Conservation (phyloP, 2,888 invertebrate species). For the Ornithoptera priamus region DNA sequence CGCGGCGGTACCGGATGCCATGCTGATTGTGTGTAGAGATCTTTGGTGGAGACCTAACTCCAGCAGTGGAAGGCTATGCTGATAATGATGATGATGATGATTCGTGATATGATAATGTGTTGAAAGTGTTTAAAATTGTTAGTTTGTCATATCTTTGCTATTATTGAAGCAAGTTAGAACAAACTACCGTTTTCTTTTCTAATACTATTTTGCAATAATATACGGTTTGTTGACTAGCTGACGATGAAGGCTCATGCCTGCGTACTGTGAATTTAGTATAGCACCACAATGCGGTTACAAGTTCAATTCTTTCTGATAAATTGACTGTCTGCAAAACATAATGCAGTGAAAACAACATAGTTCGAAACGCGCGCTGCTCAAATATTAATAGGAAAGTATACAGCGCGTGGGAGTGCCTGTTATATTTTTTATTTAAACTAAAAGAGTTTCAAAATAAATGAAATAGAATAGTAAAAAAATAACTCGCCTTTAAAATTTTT, state of each 20-base stretch:
- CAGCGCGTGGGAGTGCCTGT: neutral
- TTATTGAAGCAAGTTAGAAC: too few relatives aligned
- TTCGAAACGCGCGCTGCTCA: conserved; percentile 17
- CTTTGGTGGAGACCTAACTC: too few relatives aligned
- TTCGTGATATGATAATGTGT: too few relatives aligned
- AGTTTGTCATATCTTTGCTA: too few relatives aligned
- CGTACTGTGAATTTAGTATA: conserved; percentile 43
- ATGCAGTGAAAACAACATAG: conserved; percentile 24
- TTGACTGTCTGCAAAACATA: conserved; percentile 31
- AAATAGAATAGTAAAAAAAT: neutral
- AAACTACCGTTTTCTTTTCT: too few relatives aligned
- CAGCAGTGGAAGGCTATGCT: too few relatives aligned
- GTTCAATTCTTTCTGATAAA: conserved; percentile 32
- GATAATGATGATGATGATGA: too few relatives aligned
- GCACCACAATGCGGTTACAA: conserved; percentile 34
- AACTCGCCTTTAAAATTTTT: neutral
- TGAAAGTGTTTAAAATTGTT: too few relatives aligned
- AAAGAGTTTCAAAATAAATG: conserved; percentile 1
- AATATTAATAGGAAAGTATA: conserved; percentile 3
- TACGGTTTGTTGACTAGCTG: conserved; percentile 2
- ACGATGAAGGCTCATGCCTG: conserved; percentile 36
- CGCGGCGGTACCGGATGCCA: too few relatives aligned
- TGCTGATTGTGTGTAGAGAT: too few relatives aligned
- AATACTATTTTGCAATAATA: too few relatives aligned
- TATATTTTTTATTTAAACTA: conserved; percentile 9